Evolutionary conservation across 2,888 invertebrate genomes (phyloP).

Genomic region (Melanophora roralis): DNA sequence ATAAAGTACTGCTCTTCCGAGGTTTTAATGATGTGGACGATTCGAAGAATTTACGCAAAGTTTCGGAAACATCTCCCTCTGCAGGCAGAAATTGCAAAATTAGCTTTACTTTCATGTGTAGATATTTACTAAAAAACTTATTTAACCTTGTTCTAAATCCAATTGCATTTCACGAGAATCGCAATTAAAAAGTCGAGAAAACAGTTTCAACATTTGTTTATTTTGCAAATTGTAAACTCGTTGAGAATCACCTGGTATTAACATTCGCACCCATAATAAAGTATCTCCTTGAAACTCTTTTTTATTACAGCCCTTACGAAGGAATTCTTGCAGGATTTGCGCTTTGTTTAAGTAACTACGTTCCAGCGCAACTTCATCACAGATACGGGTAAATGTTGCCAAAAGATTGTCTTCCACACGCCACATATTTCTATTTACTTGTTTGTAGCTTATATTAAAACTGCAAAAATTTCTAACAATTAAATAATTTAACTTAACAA

Average conservation of each 20-base stretch:
- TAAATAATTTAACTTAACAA: conserved; percentile 25
- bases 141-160: conserved; percentile 85
- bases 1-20: conserved; percentile 82
- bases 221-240: conserved; percentile 94
- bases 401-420: conserved; percentile 83
- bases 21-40: conserved; percentile 81
- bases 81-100: not conserved
- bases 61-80: conserved; percentile 90
- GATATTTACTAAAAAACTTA: not conserved
- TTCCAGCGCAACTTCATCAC: conserved; percentile 86
- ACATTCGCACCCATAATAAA: conserved; percentile 87
- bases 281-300: conserved; percentile 87
- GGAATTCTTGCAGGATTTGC: conserved; percentile 81
- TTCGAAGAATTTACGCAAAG: conserved; percentile 87
- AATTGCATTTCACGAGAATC: conserved; percentile 89
- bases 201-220: conserved; percentile 92
- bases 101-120: not conserved
- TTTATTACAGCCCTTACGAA: conserved; percentile 80
- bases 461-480: conserved; percentile 64
- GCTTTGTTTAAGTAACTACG: conserved; percentile 83
- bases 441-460: conserved; percentile 86
- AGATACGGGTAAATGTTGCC: conserved; percentile 86
- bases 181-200: conserved; percentile 86
- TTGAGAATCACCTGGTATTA: conserved; percentile 89
- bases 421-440: conserved; percentile 68